Evolutionary conservation across 2,888 invertebrate genomes (phyloP).

Genomic region (Dasypolia templi): DNA sequence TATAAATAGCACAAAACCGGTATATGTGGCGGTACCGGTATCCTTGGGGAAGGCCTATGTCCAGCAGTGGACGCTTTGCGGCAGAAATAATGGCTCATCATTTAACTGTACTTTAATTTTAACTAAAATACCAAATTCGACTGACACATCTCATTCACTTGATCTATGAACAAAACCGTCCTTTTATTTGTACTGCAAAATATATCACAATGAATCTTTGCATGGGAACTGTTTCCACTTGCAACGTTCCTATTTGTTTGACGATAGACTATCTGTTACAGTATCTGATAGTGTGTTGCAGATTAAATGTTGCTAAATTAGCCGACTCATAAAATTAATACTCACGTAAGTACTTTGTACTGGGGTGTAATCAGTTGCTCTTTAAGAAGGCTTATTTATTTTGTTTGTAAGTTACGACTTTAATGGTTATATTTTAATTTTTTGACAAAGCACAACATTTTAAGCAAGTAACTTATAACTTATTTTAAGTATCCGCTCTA

Average conservation of each 20-base stretch:
- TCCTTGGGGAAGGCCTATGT: neutral
- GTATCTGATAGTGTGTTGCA: slow-evolving; percentile 50
- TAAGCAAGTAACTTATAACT: too few relatives aligned
- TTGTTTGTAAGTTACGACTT: neutral
- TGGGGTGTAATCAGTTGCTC: neutral
- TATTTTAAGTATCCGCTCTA: neutral
- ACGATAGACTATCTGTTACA: slow-evolving; percentile 60
- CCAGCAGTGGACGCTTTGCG: neutral
- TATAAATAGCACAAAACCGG: neutral
- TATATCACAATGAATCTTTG: slow-evolving; percentile 70
- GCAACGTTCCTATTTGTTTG: slow-evolving; percentile 55
- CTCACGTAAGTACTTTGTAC: neutral
- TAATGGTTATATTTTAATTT: neutral
- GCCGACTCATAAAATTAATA: slow-evolving; percentile 25
- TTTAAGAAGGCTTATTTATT: neutral
- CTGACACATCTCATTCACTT: slow-evolving; percentile 6
- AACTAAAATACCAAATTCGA: neutral
- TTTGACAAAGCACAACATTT: too few relatives aligned
- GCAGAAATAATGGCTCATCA: neutral
- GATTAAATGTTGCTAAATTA: slow-evolving; percentile 61
- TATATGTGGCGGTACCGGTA: too few relatives aligned
- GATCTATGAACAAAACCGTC: slow-evolving; percentile 27
- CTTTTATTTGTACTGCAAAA: slow-evolving; percentile 68
- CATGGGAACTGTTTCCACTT: slow-evolving; percentile 70
- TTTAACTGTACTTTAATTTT: neutral